These are phyloP conservation scores for Okamejei kenojei DNA, from an alignment of 2,797 vertebrate species.

Conservation along the genomic window DNA sequence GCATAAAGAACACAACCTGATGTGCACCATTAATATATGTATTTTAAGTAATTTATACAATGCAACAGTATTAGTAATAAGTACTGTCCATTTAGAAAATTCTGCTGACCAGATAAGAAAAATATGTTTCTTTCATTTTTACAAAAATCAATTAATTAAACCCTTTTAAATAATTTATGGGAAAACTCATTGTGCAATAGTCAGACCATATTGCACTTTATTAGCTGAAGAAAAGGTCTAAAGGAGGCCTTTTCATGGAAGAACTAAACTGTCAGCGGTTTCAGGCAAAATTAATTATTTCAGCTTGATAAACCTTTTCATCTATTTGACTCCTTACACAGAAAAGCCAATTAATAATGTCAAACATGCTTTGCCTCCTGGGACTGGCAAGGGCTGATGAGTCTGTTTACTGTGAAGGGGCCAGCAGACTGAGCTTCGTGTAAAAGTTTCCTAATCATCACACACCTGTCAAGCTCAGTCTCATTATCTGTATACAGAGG, in stretches of 20 bases:
- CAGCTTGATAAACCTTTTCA: conserved; percentile 99
- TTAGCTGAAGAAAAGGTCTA: conserved; percentile 58
- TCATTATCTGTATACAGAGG: conserved; percentile 85
- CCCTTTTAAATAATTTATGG: conserved; percentile 84
- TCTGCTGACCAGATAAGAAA: conserved; percentile 80
- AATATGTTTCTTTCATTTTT: conserved; percentile 67
- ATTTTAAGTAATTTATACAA: conserved; percentile 89
- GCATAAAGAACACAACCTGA: conserved; percentile 46
- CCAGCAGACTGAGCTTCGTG: conserved; percentile 60
- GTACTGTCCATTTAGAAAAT: conserved; percentile 77
- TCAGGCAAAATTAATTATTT: conserved; percentile 98
- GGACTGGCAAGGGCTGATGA: conserved; percentile 83
- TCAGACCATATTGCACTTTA: conserved; percentile 55
- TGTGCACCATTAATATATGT: conserved; percentile 54
- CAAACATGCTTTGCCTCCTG: conserved; percentile 89
- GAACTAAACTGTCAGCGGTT: conserved; percentile 98
- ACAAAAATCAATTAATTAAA: conserved; percentile 95
- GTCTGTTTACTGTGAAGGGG: conserved; percentile 86
- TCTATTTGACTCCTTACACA: conserved; percentile 95
- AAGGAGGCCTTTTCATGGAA: conserved; percentile 67
- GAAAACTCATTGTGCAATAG: conserved; percentile 18
- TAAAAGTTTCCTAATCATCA: conserved; percentile 73
- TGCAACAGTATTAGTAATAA: conserved; percentile 77
- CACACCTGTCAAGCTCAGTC: conserved; percentile 87
- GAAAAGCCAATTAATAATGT: conserved; percentile 99